phyloP scores from a whole-genome alignment of 37 sponge, comb jelly and placozoan genomes.

The Ephydatia muelleri region DNA sequence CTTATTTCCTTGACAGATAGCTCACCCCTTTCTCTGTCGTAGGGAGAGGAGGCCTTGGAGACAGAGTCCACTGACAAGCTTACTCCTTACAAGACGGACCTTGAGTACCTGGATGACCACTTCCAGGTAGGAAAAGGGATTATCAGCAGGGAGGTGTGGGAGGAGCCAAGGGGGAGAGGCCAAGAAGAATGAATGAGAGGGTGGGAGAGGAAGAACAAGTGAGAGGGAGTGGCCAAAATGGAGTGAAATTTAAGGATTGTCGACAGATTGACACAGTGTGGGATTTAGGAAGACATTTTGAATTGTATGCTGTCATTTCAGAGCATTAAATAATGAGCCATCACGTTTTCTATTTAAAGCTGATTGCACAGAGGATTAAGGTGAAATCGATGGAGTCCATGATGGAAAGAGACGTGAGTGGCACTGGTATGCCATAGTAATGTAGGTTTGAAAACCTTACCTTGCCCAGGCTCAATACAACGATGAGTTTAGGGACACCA shows the following conservation, averaged over 20 bases:
- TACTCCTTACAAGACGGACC: conserved; percentile 83
- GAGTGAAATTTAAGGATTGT: too few species aligned
- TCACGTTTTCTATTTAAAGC: conserved; percentile 8
- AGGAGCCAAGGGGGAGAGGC: too few species aligned
- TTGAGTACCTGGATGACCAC: conserved; percentile 85
- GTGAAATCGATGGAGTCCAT: conserved; percentile 58
- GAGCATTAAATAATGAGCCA: background rate
- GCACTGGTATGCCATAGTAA: background rate
- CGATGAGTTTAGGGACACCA: conserved; percentile 61
- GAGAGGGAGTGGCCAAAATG: too few species aligned
- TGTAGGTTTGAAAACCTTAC: background rate
- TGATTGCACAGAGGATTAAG: conserved; percentile 13
- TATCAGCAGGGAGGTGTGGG: too few species aligned
- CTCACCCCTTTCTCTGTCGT: background rate
- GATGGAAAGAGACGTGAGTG: conserved; percentile 65
- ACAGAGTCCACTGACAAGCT: conserved; percentile 50
- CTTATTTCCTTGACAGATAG: background rate
- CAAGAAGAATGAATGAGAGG: too few species aligned
- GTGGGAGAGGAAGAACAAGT: too few species aligned
- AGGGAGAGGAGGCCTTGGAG: conserved; percentile 4
- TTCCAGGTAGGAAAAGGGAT: conserved; percentile 30
- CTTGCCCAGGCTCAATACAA: conserved; percentile 38
- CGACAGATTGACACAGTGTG: too few species aligned
- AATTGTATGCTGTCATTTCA: too few species aligned
- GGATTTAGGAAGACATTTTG: too few species aligned